Base-by-base conservation (phyloP, 2,797 vertebrate genomes). In the Hoplostethus atlanticus region DNA sequence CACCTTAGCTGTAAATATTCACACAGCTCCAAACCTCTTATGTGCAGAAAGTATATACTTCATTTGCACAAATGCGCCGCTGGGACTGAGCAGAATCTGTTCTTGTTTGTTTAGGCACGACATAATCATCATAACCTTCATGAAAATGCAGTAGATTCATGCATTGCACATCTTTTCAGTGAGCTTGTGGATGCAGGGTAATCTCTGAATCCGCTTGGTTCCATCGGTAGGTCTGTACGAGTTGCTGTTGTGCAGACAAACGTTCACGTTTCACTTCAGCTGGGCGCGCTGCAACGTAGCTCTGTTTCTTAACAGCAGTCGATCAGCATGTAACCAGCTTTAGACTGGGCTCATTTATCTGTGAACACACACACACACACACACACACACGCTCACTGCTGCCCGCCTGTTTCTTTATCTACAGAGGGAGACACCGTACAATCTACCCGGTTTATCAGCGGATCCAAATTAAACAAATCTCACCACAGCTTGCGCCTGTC, bases 401-500 rank as follows among this genome's bases (percentile, higher is more conserved):
- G 47, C 53, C 42, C 36, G 44, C 38, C 52, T 52, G 58, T 64
- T 64, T 64, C 72, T 74, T 67, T 68, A 68, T 84, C 76, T 71
- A 75, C 65, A 68, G 44, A 44, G 71, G 80, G 81, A 84, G 75
- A 78, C 73, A 76, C 81, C 69, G 42, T 53, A 13, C 73, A 74
- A 80, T 89, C 83, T 85, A 56, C 76, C 42, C 64, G 50, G 73
- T 92, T 90, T 88, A 91, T 88, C 90, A 88, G 83, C 17, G 21
- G 76, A 84, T 85, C 87, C 85, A 91, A 90, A 92, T 91, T 83
- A 91, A 92, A 89, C 80, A 89, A 90, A 93, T 89, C 84, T 91
- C 84, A 70, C 84, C 89, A 88, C 92, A 93, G 92, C 92, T 91
- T 93, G 89, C 10, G 71, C 79, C 89, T 78, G 77, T 93, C 93